Evolutionary conservation across 2,797 vertebrate genomes (phyloP).

Genomic region (Dipus sagitta): DNA sequence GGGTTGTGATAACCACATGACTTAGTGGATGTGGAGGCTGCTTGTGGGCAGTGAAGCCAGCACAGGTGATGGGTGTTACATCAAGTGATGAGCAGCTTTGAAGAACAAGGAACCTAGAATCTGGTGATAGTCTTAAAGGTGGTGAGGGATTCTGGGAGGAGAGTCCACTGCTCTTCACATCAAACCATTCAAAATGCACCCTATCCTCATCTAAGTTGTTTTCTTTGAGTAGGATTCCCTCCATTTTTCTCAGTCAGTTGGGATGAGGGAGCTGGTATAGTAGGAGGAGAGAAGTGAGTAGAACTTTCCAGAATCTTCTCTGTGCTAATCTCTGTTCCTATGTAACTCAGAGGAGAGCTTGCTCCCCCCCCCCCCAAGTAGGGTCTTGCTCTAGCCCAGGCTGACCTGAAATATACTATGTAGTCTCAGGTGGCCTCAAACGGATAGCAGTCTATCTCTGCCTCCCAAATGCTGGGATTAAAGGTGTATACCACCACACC

Average conservation of each 20-base stretch:
- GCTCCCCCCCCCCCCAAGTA: too few species aligned
- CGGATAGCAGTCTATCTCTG: too few species aligned
- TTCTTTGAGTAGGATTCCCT: neutral
- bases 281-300: neutral
- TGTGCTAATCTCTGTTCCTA: neutral
- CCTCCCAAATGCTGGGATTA: too few species aligned
- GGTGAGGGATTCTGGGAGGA: neutral
- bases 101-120: slow-evolving; percentile 30
- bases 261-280: neutral
- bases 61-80: too few species aligned
- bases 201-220: neutral
- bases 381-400: too few species aligned
- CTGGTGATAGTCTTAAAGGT: neutral
- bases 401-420: too few species aligned
- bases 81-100: neutral
- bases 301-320: neutral
- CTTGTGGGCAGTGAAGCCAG: neutral
- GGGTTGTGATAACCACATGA: neutral
- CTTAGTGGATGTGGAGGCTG: neutral
- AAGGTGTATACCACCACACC: too few species aligned
- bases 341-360: neutral
- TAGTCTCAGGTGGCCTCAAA: too few species aligned
- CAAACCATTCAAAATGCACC: neutral
- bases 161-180: neutral
- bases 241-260: slow-evolving; percentile 26